Evolutionary conservation across 2,113 vertebrate species (phyloP).

Genomic region (Atrichornis clamosus): DNA sequence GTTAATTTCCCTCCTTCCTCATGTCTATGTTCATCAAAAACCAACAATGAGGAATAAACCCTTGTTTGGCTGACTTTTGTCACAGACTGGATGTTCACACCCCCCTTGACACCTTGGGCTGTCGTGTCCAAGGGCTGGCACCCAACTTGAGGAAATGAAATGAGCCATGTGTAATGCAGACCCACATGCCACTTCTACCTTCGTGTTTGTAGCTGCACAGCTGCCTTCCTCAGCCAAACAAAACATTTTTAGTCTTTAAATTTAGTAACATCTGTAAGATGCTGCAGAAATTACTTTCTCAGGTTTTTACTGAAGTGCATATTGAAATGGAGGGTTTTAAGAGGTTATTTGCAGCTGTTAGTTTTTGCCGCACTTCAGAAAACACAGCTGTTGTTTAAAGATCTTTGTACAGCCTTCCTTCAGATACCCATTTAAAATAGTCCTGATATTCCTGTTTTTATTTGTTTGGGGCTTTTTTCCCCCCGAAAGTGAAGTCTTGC

Average conservation of each 20-base stretch:
- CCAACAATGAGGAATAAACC: background rate
- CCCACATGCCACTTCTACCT: background rate
- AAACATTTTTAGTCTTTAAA: background rate
- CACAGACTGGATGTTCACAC: background rate
- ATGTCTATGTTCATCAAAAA: background rate
- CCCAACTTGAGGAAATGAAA: background rate
- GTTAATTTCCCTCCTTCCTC: background rate
- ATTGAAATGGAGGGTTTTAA: background rate
- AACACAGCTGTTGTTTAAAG: background rate
- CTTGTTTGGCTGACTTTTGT: background rate
- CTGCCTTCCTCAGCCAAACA: background rate
- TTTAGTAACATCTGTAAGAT: background rate
- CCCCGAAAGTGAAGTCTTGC: background rate
- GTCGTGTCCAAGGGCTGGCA: background rate
- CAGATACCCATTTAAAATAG: background rate
- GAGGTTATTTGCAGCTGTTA: background rate
- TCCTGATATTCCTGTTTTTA: background rate
- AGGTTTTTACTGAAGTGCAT: background rate
- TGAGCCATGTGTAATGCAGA: background rate
- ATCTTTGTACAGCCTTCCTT: background rate
- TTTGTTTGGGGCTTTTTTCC: background rate
- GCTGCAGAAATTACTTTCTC: background rate
- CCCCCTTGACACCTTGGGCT: rapidly evolving
- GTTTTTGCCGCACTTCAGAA: background rate
- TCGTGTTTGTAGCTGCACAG: background rate